Evolutionary conservation across 2,888 invertebrate genomes (phyloP).

Genomic region (Acrobasis repandana): DNA sequence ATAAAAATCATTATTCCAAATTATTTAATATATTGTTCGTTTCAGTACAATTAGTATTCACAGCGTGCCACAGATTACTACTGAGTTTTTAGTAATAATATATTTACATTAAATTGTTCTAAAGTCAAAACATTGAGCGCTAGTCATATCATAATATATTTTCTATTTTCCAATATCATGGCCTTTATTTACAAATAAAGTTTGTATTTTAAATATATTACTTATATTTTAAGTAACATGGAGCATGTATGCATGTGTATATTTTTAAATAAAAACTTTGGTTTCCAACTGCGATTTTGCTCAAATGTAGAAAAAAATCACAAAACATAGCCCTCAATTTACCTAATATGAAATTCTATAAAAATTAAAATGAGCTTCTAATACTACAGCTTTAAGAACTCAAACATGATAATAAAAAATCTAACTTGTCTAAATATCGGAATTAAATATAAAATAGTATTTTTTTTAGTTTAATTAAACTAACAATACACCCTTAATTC

Average conservation of each 20-base stretch:
- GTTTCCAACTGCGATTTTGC: not conserved
- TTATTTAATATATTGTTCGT: conserved; percentile 12
- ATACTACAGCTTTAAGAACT: not conserved
- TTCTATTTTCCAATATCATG: conserved; percentile 25
- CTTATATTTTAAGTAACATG: not conserved
- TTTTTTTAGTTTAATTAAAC: not conserved
- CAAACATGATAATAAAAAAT: not conserved
- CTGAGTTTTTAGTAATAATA: conserved; percentile 28
- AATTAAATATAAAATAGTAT: not conserved
- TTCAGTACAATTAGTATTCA: conserved; percentile 25
- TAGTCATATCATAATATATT: conserved; percentile 22
- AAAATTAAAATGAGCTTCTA: conserved; percentile 5
- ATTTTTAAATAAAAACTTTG: not conserved
- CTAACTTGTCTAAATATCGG: not conserved
- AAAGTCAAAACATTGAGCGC: conserved; percentile 31
- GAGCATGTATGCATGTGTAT: not conserved
- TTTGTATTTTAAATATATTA: conserved; percentile 5
- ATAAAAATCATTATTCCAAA: not conserved
- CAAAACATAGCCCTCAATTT: not conserved
- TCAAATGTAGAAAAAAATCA: not conserved
- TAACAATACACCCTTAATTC: too few relatives aligned
- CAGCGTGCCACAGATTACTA: not conserved
- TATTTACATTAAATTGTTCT: conserved; percentile 31
- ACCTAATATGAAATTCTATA: not conserved
- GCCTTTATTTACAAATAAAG: conserved; percentile 12